Evolutionary conservation across 2,888 invertebrate species (phyloP).

Genomic region (Agriotes lineatus): DNA sequence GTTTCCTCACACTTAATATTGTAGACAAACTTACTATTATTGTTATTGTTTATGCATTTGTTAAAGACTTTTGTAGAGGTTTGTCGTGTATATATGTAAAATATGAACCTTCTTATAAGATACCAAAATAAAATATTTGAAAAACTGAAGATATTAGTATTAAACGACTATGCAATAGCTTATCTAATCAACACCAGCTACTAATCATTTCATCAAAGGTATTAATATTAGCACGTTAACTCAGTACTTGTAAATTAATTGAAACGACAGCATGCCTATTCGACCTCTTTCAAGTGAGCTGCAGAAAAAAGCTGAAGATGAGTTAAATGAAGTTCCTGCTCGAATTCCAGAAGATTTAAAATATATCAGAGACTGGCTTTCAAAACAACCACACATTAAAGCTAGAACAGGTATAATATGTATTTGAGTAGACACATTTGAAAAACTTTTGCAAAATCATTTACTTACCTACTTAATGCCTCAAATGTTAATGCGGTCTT

Average conservation of each 20-base stretch:
- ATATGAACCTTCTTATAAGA: not conserved
- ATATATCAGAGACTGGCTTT: slow-evolving; percentile 70
- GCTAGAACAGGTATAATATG: slow-evolving; percentile 69
- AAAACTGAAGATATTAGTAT: too few relatives aligned
- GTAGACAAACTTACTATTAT: not conserved
- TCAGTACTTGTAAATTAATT: not conserved
- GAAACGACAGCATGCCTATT: slow-evolving; percentile 7
- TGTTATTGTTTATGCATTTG: slow-evolving; percentile 2
- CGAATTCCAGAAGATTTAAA: slow-evolving; percentile 67
- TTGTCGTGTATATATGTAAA: slow-evolving; percentile 15
- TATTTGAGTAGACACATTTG: not conserved
- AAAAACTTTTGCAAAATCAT: too few relatives aligned
- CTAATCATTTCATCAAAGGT: too few relatives aligned
- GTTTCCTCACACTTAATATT: not conserved
- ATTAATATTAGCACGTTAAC: too few relatives aligned
- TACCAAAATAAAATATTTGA: not conserved
- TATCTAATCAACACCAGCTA: too few relatives aligned
- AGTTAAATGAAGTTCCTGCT: slow-evolving; percentile 70
- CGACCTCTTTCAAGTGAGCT: slow-evolving; percentile 63
- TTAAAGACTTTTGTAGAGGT: slow-evolving; percentile 11
- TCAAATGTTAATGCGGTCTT: too few relatives aligned
- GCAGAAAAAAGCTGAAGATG: slow-evolving; percentile 66
- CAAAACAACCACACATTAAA: slow-evolving; percentile 70
- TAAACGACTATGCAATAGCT: too few relatives aligned
- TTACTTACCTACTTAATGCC: too few relatives aligned